Base-by-base conservation (phyloP, 1,140 invertebrate genomes). In the Drosophila serrata region DNA sequence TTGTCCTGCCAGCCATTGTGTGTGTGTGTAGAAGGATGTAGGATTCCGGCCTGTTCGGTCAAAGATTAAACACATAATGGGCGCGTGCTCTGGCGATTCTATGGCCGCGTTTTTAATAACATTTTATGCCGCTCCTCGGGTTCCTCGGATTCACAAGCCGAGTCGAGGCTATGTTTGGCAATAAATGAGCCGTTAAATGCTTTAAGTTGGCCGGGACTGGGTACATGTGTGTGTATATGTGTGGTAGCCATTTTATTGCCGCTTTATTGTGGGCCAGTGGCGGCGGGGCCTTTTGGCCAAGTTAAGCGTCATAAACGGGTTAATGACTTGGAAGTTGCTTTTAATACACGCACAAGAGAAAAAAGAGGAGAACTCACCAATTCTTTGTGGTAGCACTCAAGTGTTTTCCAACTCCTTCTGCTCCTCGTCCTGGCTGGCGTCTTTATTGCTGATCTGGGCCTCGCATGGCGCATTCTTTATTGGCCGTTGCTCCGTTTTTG, bases 141-240 rank as follows among this genome's bases (percentile, higher is more conserved):
- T 9, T 77, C 59, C n/a, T n/a, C n/a, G 37, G 42, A 24, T 55
- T 19, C 55, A 27, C 42, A 43, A 43, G 73, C 59, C 4, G 27
- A 43, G 12, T 24, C 42, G 53, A 51, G 77, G 33, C 48, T 37
- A 53, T 69, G 69, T 63, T 62, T 12, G 15, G 81, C 78, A 88
- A 88, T 88, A 88, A 88, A 88, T 88, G 85, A 88, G 85, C 85
- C 85, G 85, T 88, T 88, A 88, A 88, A 84, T 67, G 85, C 85
- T 88, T 84, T 75, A 84, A 81, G 84, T 84, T 84, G 55, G 49
- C 48, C 59, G 9, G n/a, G 27, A 15, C 48, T 55, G 15, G 19
- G n/a, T 35, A 57, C 33, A 42, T 22, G 11, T 76, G 40, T 63
- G 48, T 57, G 49, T 63, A 55, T 76, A 65, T 63, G 57, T 78